Percentiles rank a stretch among this genome's conserved stretches.
Evolutionary conservation across 2,888 invertebrate genomes (phyloP).

Genomic region (Ochropleura leucogaster): DNA sequence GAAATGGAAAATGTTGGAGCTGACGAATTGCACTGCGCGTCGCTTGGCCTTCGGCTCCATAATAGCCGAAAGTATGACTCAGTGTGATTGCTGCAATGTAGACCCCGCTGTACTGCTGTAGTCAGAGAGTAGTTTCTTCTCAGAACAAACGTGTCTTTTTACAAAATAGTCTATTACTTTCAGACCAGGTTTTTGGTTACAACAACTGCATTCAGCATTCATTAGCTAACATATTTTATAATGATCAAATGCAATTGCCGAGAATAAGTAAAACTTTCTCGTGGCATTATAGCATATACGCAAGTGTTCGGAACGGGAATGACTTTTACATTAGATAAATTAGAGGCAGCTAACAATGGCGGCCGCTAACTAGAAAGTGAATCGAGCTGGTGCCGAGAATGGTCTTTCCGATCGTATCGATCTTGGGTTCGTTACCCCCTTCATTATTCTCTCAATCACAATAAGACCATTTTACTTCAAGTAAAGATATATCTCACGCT

Average conservation of each 20-base stretch:
- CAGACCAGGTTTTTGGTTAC: conserved; percentile 11
- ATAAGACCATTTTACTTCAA: conserved; percentile 76
- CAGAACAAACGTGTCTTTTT: conserved; percentile 68
- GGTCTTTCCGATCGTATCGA: conserved; percentile 86
- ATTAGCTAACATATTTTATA: conserved; percentile 36
- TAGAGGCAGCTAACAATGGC: conserved; percentile 84
- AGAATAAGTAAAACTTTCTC: conserved; percentile 58
- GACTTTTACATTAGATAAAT: conserved; percentile 85
- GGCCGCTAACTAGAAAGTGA: conserved; percentile 87
- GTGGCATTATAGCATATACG: conserved; percentile 61
- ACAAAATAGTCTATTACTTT: conserved; percentile 58
- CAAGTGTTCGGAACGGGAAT: conserved; percentile 74
- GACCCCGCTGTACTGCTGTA: conserved; percentile 54
- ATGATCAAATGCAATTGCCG: conserved; percentile 44
- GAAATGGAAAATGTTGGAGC: conserved; percentile 75
- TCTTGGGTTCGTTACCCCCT: conserved; percentile 82
- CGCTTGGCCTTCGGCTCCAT: conserved; percentile 79
- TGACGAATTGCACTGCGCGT: conserved; percentile 77
- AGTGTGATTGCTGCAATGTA: conserved; percentile 75
- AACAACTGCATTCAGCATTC: not conserved
- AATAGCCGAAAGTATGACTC: conserved; percentile 83
- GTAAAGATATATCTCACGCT: conserved; percentile 51
- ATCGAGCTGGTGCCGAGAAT: conserved; percentile 81
- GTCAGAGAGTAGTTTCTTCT: conserved; percentile 69
- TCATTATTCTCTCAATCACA: conserved; percentile 85